phyloP scores from a whole-genome alignment of 2,113 vertebrate species.

The zebrafish (Danio rerio) region GRCz12tu NC_133198.1:20829501-20830000 shows the following conservation, averaged over 20 bases:
- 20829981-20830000: too few relatives aligned
- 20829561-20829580: neutral
- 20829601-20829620: constrained; percentile 76
- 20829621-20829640: constrained; percentile 79
- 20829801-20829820: constrained; percentile 78
- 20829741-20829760: constrained; percentile 71
- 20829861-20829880: constrained; percentile 78
- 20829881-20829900: constrained; percentile 76
- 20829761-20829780: constrained; percentile 79
- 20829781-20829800: constrained; percentile 72
- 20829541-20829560: neutral
- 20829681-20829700: too few relatives aligned
- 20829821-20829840: constrained; percentile 83
- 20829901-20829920: too few relatives aligned
- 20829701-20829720: too few relatives aligned
- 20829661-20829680: too few relatives aligned
- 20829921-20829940: too few relatives aligned
- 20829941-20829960: too few relatives aligned
- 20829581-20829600: constrained; percentile 68
- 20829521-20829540: neutral
- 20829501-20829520: neutral
- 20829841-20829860: constrained; percentile 75
- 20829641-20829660: constrained; percentile 71
- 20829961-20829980: too few relatives aligned
- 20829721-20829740: constrained; percentile 69